These are phyloP conservation scores for Urocynchramus pylzowi DNA, from an alignment of 2,113 vertebrate genomes.

Conservation along the genomic window DNA sequence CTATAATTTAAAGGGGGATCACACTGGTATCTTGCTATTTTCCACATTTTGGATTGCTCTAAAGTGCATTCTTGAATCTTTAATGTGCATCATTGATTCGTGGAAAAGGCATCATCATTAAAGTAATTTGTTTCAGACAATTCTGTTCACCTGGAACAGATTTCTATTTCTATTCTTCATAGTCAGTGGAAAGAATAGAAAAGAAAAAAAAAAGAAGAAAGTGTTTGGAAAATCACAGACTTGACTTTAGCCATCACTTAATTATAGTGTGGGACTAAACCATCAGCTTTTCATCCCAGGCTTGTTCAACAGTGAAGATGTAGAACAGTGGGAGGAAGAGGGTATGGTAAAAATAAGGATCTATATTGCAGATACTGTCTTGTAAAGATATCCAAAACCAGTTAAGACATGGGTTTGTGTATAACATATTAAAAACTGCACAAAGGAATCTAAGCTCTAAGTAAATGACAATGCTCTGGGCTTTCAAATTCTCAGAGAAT, in stretches of 20 bases:
- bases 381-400: background rate
- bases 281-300: background rate
- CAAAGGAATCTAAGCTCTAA: background rate
- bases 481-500: background rate
- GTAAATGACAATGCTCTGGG: background rate
- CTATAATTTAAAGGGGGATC: slow-evolving; percentile 18
- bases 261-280: background rate
- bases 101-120: background rate
- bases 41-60: background rate
- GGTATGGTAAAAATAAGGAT: background rate
- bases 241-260: background rate
- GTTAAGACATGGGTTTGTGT: background rate
- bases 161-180: background rate
- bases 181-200: background rate
- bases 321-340: background rate
- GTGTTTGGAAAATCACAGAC: background rate
- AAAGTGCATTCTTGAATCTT: slow-evolving; percentile 26
- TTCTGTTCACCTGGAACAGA: background rate
- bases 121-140: background rate
- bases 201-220: background rate
- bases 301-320: background rate
- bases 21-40: background rate
- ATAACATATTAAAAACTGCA: background rate
- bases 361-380: background rate
- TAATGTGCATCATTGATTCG: background rate